These are phyloP conservation scores for Danio kyathit DNA, from an alignment of 2,797 vertebrate genomes.

Conservation along the genomic window DNA sequence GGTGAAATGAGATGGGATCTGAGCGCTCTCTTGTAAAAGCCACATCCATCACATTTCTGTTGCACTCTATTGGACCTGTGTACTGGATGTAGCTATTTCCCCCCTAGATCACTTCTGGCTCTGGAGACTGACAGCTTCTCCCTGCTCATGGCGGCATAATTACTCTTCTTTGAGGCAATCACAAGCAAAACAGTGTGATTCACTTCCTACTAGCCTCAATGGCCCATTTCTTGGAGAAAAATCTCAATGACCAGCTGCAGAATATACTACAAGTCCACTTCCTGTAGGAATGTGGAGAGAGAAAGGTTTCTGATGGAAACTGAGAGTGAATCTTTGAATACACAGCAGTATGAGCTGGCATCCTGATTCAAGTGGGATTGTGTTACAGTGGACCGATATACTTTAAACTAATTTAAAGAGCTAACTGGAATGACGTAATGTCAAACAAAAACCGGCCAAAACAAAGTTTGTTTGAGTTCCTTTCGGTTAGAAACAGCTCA, in stretches of 20 bases:
- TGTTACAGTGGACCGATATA: too few relatives aligned
- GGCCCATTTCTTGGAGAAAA: conserved; percentile 1
- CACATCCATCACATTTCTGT: not conserved
- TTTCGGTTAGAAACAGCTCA: too few relatives aligned
- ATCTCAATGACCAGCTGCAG: conserved; percentile 14
- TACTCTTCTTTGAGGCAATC: not conserved
- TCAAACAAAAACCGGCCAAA: too few relatives aligned
- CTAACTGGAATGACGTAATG: too few relatives aligned
- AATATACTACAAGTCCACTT: not conserved
- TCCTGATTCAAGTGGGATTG: not conserved
- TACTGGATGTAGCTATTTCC: not conserved
- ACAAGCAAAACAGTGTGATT: conserved; percentile 18
- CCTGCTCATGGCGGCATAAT: not conserved
- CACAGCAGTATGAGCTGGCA: not conserved
- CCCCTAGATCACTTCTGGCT: not conserved
- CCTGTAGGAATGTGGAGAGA: not conserved
- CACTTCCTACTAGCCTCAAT: not conserved
- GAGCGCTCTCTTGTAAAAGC: not conserved
- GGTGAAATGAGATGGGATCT: conserved; percentile 21
- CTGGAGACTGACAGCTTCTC: conserved; percentile 9
- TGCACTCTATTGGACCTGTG: not conserved
- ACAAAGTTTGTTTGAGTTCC: too few relatives aligned
- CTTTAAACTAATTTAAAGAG: too few relatives aligned
- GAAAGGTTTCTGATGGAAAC: not conserved
- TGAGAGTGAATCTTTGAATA: not conserved